Percentiles rank a stretch among this genome's conserved stretches.
Evolutionary conservation across 2,888 invertebrate species (phyloP).

Genomic region (Agrotis exclamationis): DNA sequence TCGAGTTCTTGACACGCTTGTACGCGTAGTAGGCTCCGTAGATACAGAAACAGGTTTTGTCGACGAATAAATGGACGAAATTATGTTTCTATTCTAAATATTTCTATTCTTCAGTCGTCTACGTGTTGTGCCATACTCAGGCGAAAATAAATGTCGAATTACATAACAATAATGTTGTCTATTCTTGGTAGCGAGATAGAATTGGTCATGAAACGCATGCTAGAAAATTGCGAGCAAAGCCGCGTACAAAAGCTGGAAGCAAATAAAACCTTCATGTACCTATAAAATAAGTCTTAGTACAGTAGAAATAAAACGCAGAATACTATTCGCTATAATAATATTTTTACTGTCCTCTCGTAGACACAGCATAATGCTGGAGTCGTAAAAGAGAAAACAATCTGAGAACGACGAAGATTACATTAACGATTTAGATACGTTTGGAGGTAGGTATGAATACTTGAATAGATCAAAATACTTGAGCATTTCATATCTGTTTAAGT

Average conservation of each 20-base stretch:
- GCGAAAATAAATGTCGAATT: too few species aligned
- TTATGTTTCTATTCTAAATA: too few species aligned
- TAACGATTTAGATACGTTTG: conserved; percentile 54
- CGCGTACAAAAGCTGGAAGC: neutral
- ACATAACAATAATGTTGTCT: too few species aligned
- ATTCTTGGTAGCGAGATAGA: neutral
- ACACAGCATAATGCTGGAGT: conserved; percentile 46
- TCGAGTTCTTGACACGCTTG: too few species aligned
- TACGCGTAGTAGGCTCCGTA: too few species aligned
- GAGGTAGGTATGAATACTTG: conserved; percentile 46
- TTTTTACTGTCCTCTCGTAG: conserved; percentile 56
- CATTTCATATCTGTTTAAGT: conserved; percentile 21
- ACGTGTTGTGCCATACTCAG: too few species aligned
- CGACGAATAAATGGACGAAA: too few species aligned
- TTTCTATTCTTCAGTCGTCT: too few species aligned
- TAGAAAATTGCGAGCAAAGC: too few species aligned
- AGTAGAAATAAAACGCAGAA: conserved; percentile 47
- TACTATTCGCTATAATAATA: conserved; percentile 52
- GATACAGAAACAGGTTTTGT: too few species aligned
- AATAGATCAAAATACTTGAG: too few species aligned
- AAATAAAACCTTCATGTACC: conserved; percentile 27
- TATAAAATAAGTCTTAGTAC: conserved; percentile 24
- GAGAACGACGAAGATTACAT: conserved; percentile 61
- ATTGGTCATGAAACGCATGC: too few species aligned
- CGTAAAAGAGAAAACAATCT: conserved; percentile 67